Base-by-base conservation (phyloP, 2,888 invertebrate species). In the Seira musarum region DNA sequence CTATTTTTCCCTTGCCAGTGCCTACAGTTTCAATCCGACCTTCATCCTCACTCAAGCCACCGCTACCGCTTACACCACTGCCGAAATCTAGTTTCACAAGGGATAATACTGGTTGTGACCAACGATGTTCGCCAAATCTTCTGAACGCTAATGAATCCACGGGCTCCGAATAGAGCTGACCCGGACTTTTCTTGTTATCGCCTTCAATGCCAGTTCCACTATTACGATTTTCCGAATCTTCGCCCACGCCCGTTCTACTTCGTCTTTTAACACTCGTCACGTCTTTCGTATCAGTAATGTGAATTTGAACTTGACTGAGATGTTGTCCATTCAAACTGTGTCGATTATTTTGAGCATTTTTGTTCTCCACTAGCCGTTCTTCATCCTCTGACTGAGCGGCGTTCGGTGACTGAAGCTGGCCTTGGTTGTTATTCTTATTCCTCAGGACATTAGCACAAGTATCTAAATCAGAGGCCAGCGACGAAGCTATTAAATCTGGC, bases 111-210 rank as follows among this genome's bases (percentile, higher is more conserved):
- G 85, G 85, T 61, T 85, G 85, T 15, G 83, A 84, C 85, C 85
- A 87, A 30, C 85, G 83, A 69, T 86, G 75, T 68, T 81, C 83
- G 25, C 83, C 80, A 73, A 84, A 82, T 65, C 85, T 63, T 57
- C 83, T 69, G 64, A 85, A 84, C 17, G 83, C 77, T 61, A 85
- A 80, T 1, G 87, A 83, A 81, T 87, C 87, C 15, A 86, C 84
- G n/a, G 87, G 87, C 71, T 87, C 87, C 8, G 87, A 86, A 64
- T 87, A 87, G 19, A 87, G 69, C 6, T 82, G 82, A 1, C 77
- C 63, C 30, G 81, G 79, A 17, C 82, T 84, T 65, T 83, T 83
- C 46, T 78, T 67, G 25, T 64, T 77, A 24, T 61, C 30, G 8
- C 22, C 24, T 25, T 67, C 76, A 19, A 8, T 66, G 15, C 40